Evolutionary conservation across 2,888 invertebrate genomes (phyloP).

Genomic region (Amblyjoppa proteus): DNA sequence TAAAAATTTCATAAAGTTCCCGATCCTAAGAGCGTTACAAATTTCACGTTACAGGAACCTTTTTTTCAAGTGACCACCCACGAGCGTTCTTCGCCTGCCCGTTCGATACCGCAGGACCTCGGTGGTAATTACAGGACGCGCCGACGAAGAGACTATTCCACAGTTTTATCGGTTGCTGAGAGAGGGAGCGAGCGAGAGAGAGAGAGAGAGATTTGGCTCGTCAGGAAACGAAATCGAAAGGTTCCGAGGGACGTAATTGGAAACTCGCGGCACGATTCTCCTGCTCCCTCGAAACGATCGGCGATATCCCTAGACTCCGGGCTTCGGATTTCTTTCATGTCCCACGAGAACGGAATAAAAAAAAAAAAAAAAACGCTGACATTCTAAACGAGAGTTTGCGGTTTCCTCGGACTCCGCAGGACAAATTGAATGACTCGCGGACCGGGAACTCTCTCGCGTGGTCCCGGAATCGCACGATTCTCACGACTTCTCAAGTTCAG

Average conservation of each 20-base stretch:
- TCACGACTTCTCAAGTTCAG: not conserved
- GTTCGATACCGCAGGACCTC: constrained; percentile 26
- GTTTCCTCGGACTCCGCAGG: constrained; percentile 42
- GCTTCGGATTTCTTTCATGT: constrained; percentile 19
- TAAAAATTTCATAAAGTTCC: not conserved
- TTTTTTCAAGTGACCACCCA: constrained; percentile 43
- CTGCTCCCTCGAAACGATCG: constrained; percentile 36
- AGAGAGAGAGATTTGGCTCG: not conserved
- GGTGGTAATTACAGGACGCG: constrained; percentile 53
- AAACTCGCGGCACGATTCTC: constrained; percentile 32
- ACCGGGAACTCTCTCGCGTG: not conserved
- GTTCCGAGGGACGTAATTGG: constrained; percentile 54
- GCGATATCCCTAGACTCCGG: constrained; percentile 36
- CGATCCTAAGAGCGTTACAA: not conserved
- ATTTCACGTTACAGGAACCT: not conserved
- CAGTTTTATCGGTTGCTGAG: not conserved
- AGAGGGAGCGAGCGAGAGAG: not conserved
- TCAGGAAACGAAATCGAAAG: constrained; percentile 63
- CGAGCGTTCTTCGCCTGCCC: not conserved
- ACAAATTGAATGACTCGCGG: constrained; percentile 52
- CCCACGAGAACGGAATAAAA: not conserved
- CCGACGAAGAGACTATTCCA: constrained; percentile 17
- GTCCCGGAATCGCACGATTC: not conserved
- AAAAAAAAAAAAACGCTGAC: not conserved
- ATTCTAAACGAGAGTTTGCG: constrained; percentile 51